phyloP scores from a whole-genome alignment of 2,113 vertebrate species.

The Actenoides lindsayi region DNA sequence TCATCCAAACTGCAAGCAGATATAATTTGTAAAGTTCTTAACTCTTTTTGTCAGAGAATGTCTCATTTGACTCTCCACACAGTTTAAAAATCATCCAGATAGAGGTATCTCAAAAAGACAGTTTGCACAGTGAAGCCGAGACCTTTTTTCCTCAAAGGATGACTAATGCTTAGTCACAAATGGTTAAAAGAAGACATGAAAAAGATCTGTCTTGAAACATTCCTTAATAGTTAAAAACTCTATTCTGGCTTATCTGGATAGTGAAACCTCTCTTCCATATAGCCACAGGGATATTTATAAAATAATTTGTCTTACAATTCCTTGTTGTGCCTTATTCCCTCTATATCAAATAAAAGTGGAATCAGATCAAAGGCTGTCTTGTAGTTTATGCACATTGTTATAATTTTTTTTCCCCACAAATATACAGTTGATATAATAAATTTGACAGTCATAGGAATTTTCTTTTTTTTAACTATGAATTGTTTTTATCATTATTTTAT shows the following conservation, averaged over 20 bases:
- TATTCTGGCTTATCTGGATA: neutral
- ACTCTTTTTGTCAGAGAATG: neutral
- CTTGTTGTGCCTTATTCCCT: neutral
- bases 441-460: neutral
- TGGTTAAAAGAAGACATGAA: neutral
- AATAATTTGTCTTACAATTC: neutral
- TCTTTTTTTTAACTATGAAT: neutral
- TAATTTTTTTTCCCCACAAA: neutral
- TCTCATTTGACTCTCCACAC: neutral
- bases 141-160: neutral
- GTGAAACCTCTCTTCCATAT: neutral
- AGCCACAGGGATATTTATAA: neutral
- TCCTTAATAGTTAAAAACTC: neutral
- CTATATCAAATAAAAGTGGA: neutral
- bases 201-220: neutral
- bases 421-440: neutral
- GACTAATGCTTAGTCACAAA: neutral
- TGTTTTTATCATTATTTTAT: neutral
- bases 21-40: neutral
- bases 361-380: neutral
- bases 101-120: accelerated
- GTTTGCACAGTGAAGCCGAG: neutral
- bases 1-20: neutral
- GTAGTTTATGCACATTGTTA: neutral
- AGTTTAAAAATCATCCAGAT: neutral